Conservation (phyloP, 2,797 vertebrate species). For the Coregonus ussuriensis region DNA sequence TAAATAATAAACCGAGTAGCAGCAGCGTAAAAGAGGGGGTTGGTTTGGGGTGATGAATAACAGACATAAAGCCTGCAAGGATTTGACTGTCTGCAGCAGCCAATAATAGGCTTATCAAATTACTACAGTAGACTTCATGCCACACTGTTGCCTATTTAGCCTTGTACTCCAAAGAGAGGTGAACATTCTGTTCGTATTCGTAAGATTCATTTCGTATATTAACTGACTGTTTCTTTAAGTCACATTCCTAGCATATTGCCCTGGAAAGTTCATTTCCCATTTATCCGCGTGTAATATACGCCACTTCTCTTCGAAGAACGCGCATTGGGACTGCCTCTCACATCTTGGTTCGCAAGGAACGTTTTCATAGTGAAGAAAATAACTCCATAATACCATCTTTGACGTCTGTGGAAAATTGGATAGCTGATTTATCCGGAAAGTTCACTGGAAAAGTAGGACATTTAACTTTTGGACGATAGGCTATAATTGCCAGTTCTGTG, state of each 20-base stretch:
- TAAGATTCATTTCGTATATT: background rate
- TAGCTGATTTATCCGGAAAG: background rate
- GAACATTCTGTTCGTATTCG: background rate
- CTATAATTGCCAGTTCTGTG: background rate
- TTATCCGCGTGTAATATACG: slow-evolving; percentile 32
- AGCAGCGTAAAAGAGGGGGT: no score
- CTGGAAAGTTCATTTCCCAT: slow-evolving; percentile 45
- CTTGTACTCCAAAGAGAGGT: no score
- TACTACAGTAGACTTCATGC: background rate
- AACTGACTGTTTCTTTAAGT: slow-evolving; percentile 43
- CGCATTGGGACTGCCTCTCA: slow-evolving; percentile 33
- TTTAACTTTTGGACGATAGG: background rate
- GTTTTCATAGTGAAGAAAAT: background rate
- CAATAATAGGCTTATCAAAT: no score
- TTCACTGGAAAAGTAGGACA: background rate
- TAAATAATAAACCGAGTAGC: no score
- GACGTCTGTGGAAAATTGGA: background rate
- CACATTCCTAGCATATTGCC: slow-evolving; percentile 23
- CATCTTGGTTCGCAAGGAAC: slow-evolving; percentile 1
- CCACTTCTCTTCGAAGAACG: slow-evolving; percentile 32
- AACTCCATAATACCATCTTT: background rate
- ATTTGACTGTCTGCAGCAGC: no score
- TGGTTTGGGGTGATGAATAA: no score
- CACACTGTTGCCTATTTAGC: no score
- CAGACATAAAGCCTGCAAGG: no score